Conservation (phyloP, 1,140 invertebrate genomes). For the Sesamia nonagrioides region DNA sequence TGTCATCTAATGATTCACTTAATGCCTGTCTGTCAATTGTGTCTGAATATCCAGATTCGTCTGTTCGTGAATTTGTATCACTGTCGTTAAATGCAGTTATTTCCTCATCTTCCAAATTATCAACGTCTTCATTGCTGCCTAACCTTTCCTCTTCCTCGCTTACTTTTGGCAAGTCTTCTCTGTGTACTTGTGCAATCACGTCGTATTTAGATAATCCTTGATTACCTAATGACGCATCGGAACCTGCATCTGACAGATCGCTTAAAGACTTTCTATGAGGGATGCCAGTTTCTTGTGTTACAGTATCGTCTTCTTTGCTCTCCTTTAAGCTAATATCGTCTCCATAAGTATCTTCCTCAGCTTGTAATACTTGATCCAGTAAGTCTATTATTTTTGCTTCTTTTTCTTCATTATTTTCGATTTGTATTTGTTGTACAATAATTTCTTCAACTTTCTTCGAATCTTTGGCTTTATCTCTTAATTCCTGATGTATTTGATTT, state of each 20-base stretch:
- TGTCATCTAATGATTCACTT: conserved; percentile 72
- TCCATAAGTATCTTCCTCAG: conserved; percentile 79
- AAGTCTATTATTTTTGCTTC: conserved; percentile 84
- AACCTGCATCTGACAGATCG: conserved; percentile 81
- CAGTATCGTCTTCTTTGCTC: conserved; percentile 58
- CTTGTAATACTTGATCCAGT: conserved; percentile 82
- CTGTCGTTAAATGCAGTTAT: conserved; percentile 76
- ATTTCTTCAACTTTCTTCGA: conserved; percentile 66
- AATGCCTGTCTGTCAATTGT: conserved; percentile 74
- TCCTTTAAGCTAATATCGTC: conserved; percentile 76
- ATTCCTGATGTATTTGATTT: conserved; percentile 46
- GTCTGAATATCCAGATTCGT: conserved; percentile 83
- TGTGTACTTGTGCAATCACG: conserved; percentile 83
- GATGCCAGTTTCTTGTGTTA: conserved; percentile 51
- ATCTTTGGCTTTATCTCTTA: conserved; percentile 39
- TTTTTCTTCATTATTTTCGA: conserved; percentile 80
- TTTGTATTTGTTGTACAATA: conserved; percentile 69
- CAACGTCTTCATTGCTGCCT: conserved; percentile 56
- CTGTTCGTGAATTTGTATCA: conserved; percentile 79
- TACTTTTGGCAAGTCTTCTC: conserved; percentile 80
- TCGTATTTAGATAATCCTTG: conserved; percentile 84
- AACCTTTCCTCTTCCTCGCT: conserved; percentile 75
- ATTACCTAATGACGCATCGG: conserved; percentile 81
- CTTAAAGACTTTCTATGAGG: conserved; percentile 77
- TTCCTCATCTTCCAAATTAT: conserved; percentile 66